These are phyloP conservation scores for Platycercus adscitus DNA, from an alignment of 2,113 vertebrate genomes.

Conservation along the genomic window DNA sequence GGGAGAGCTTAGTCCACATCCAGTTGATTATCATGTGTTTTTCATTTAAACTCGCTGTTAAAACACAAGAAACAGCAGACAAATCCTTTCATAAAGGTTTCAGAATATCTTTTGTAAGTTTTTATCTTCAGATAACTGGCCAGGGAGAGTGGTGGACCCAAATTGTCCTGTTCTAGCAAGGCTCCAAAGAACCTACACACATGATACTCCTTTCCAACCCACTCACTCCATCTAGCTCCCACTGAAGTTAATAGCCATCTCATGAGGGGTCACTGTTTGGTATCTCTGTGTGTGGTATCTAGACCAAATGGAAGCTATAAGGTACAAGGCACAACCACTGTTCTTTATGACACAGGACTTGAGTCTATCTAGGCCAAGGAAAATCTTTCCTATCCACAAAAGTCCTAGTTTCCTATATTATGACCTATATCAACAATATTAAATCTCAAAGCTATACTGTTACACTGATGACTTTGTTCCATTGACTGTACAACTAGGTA, in stretches of 20 bases:
- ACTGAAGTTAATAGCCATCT: neutral
- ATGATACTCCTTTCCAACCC: neutral
- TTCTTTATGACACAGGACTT: neutral
- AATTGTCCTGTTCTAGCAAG: neutral
- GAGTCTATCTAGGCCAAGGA: neutral
- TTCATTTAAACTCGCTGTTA: neutral
- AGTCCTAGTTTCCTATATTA: slow-evolving; percentile 24
- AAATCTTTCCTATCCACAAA: neutral
- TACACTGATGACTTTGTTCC: slow-evolving; percentile 37
- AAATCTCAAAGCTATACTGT: slow-evolving; percentile 13
- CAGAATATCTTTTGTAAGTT: neutral
- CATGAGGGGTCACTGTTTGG: neutral
- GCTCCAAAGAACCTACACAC: neutral
- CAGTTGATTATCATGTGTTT: neutral
- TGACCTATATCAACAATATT: slow-evolving; percentile 30
- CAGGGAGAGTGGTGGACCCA: neutral
- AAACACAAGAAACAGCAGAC: neutral
- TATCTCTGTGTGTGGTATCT: neutral
- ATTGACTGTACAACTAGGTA: slow-evolving; percentile 30
- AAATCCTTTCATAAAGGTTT: neutral
- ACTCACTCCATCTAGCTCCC: neutral
- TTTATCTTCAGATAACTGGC: neutral
- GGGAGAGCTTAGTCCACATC: neutral
- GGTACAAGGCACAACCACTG: neutral
- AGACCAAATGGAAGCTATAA: neutral